Conservation (phyloP, 2,113 vertebrate genomes). For the Phainopepla nitens region DNA sequence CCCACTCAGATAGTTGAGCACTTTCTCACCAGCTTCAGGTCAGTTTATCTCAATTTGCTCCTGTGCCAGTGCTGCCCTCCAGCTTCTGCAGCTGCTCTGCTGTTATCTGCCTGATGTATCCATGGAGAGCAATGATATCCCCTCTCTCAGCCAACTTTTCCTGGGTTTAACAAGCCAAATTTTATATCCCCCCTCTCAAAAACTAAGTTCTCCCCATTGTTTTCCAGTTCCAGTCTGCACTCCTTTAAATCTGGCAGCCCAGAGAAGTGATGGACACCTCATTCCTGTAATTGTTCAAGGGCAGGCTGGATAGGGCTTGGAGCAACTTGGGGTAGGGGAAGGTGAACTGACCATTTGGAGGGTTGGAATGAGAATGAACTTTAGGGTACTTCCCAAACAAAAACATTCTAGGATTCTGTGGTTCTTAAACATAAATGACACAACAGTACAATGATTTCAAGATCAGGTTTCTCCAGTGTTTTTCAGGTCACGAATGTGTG, state of each 20-base stretch:
- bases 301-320: not conserved
- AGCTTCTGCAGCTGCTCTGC: not conserved
- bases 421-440: not conserved
- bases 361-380: not conserved
- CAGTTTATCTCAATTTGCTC: not conserved
- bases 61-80: not conserved
- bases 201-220: not conserved
- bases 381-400: not conserved
- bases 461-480: not conserved
- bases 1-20: not conserved
- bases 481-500: not conserved
- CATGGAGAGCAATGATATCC: rapidly evolving
- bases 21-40: not conserved
- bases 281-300: not conserved
- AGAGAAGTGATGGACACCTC: not conserved
- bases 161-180: not conserved
- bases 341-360: not conserved
- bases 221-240: not conserved
- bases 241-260: not conserved
- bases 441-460: rapidly evolving
- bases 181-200: not conserved
- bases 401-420: not conserved
- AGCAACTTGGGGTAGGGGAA: not conserved
- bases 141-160: not conserved
- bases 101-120: not conserved